Conservation (phyloP, 2,113 vertebrate genomes). For the Pongo pygmaeus region DNA sequence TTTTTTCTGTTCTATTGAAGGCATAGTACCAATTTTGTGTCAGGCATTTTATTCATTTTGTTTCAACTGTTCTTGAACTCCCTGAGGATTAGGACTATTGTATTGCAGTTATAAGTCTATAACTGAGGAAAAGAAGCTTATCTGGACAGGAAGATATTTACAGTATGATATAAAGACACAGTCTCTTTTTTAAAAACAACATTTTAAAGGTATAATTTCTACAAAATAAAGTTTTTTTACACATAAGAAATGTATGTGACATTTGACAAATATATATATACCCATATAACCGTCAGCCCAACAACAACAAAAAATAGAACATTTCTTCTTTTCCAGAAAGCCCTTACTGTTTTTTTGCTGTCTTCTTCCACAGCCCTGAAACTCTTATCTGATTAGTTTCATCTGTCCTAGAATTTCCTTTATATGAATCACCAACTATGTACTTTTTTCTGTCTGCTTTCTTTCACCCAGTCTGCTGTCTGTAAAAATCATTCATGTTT, state of each 20-base stretch:
- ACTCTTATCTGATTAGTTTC: not conserved
- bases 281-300: not conserved
- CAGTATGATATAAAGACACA: not conserved
- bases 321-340: not conserved
- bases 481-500: not conserved
- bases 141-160: not conserved
- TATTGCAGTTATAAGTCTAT: not conserved
- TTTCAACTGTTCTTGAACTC: not conserved
- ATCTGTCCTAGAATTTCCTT: constrained; percentile 7
- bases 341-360: not conserved
- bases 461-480: not conserved
- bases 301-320: not conserved
- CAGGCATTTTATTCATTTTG: not conserved
- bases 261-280: not conserved
- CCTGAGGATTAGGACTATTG: not conserved
- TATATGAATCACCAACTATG: not conserved
- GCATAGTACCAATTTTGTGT: not conserved
- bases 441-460: not conserved
- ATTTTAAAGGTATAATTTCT: not conserved
- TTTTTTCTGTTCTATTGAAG: not conserved
- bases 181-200: not conserved
- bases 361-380: not conserved
- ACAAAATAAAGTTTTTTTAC: not conserved
- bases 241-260: not conserved
- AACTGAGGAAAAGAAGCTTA: not conserved